Evolutionary conservation across 2,113 vertebrate species (phyloP), one percentile per base, ranked within the genome.

Genomic region (Petromus typicus): DNA sequence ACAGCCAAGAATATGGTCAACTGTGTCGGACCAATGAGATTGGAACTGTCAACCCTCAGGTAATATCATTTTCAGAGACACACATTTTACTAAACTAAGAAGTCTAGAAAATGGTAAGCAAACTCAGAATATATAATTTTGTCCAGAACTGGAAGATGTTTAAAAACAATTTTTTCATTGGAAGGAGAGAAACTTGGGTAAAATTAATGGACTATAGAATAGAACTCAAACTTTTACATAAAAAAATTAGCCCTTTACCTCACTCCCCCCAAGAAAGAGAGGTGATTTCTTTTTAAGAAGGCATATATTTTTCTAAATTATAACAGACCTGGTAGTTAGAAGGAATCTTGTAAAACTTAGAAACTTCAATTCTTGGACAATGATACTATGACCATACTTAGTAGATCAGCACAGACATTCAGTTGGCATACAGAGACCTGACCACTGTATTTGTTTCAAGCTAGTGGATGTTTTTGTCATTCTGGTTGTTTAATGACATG

Each of bases 1-100:
- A 99, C 96, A 99, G 99, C 98, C 99, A 99, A 96, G 99, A 99
- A 96, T 99, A 99, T 10, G 99, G 99, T 89, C 99, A 99, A 95
- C 98, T 99, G 48, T 99, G 99, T 96, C 98, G 98, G 98, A 99
- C 98, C 97, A 99, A 99, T 98, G 99, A 99, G 97, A 99, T 99
- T 86, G 99, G 99, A 95, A 99, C 99, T 13, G 99, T 99, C 34
- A 83, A 13, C 61, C 59, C 40, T 85, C 30, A 6, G 80, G 85
- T 76, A 86, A 57, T 43, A 59, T 12, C 14, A 20, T 79, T 75
- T 86, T 40, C 37, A 75, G 76, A 93, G 59, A 84, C 37, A 91
- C 11, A 86, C 0, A 20, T n/a, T 94, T 91, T 75, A 37, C 43
- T 90, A 87, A 85, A 63, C 34, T 16, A 64, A 48, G 43, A 92